Conservation (phyloP, 2,888 invertebrate genomes). For the Tinea trinotella region DNA sequence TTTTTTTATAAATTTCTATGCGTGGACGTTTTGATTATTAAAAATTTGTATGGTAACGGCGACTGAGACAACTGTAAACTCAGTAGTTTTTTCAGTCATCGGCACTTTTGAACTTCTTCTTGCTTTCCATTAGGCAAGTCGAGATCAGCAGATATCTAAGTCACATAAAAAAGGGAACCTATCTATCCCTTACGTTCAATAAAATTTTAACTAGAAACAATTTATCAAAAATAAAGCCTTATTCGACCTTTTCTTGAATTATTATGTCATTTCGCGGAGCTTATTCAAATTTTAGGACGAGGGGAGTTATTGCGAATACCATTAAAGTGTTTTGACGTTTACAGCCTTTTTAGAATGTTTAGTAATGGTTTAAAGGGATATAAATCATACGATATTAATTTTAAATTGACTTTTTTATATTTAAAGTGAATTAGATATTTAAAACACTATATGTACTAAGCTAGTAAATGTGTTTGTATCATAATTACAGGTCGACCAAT, state of each 20-base stretch:
- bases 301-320: neutral
- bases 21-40: neutral
- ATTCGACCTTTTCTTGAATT: neutral
- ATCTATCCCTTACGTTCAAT: too few species aligned
- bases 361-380: neutral
- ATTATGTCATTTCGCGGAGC: neutral
- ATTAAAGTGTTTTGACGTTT: neutral
- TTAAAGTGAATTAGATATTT: too few species aligned
- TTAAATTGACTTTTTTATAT: neutral
- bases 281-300: neutral
- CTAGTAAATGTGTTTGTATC: too few species aligned
- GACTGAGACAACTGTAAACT: too few species aligned
- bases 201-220: neutral
- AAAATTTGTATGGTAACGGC: too few species aligned
- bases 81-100: too few species aligned
- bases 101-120: too few species aligned
- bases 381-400: neutral
- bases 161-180: too few species aligned
- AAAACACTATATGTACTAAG: too few species aligned
- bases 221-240: neutral
- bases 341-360: neutral
- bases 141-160: too few species aligned
- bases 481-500: too few species aligned
- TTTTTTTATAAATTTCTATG: neutral
- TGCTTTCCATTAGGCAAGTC: too few species aligned